Base-by-base conservation (phyloP, 2,888 invertebrate genomes). In the Apodemia mormo region DNA sequence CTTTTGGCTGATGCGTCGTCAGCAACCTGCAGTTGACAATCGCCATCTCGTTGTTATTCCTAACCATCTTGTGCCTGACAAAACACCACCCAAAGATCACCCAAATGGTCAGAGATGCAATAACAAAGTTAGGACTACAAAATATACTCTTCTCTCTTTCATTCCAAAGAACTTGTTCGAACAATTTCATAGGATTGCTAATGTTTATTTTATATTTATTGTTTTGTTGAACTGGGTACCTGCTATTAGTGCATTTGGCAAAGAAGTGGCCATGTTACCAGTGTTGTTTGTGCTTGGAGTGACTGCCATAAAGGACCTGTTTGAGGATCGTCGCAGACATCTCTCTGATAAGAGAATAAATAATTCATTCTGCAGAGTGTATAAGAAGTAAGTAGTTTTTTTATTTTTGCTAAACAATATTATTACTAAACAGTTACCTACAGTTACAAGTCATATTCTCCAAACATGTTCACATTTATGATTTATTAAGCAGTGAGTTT, bases 171-270 rank as follows among this genome's bases (percentile, higher is more conserved):
- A 99, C 92, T 94, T 99, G 73, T 95, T 99, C 88, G 99, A 99
- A 93, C 99, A 99, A 93, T 99, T 99, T 89, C 99, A 99, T 90
- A 96, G 99, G 74, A 97, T 98, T 84, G 99, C 99, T 75, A 99
- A 99, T 94, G 94, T 99, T 82, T 99, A 99, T 94, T 99, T 99
- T 92, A 96, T 99, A 84, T 97, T 98, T 85, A 98, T 99, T 85
- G 98, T 99, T 80, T 93, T 98, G 79, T 95, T 99, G 76, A 99
- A 99, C 93, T 99, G 98, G 98, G 96, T 99, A 84, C 98, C 98
- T 3, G 95, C 96, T 52, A 97, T 98, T 74, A 97, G 97, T 91
- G 98, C 98, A 4, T 98, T 99, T 90, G 98, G 98, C 74, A 98
- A 98, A 86, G 98, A 98, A 92, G 95, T 99, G 78, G 98, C 98